Evolutionary conservation across 1,140 invertebrate species (phyloP).

Genomic region (Solen grandis): DNA sequence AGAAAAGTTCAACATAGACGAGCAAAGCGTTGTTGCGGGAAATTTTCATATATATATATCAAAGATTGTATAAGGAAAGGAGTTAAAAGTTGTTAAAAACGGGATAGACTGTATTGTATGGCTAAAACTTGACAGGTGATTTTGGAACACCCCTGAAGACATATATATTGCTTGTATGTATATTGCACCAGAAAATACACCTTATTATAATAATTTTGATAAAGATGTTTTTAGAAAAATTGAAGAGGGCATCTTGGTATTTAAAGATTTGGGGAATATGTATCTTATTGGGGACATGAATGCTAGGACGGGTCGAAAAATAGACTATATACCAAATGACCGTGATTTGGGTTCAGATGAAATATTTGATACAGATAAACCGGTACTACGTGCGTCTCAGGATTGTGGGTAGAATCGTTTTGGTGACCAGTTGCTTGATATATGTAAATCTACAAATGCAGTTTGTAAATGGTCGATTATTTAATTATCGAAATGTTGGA

Average conservation of each 20-base stretch:
- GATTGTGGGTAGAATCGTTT: too few relatives aligned
- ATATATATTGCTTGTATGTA: constrained; percentile 21
- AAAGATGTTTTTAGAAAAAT: constrained; percentile 10
- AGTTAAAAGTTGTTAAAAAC: constrained; percentile 22
- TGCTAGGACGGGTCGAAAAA: constrained; percentile 3
- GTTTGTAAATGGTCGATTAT: too few relatives aligned
- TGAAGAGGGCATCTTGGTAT: background rate
- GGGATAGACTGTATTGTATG: constrained; percentile 19
- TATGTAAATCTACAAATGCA: too few relatives aligned
- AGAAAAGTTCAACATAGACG: too few relatives aligned
- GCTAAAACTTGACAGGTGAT: constrained; percentile 26
- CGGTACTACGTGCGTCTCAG: background rate
- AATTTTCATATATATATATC: constrained; percentile 6
- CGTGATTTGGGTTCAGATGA: background rate
- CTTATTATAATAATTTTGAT: constrained; percentile 1
- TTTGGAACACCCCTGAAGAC: background rate
- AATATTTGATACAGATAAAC: background rate
- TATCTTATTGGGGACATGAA: constrained; percentile 13
- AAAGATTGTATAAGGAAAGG: constrained; percentile 27
- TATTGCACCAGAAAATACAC: constrained; percentile 19
- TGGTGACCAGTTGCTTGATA: too few relatives aligned
- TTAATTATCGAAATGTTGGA: too few relatives aligned
- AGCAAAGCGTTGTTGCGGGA: constrained; percentile 15
- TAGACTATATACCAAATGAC: constrained; percentile 19
- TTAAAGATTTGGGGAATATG: background rate